Conservation (phyloP, 23 tunicate genomes). For the Diplosoma virens region DNA sequence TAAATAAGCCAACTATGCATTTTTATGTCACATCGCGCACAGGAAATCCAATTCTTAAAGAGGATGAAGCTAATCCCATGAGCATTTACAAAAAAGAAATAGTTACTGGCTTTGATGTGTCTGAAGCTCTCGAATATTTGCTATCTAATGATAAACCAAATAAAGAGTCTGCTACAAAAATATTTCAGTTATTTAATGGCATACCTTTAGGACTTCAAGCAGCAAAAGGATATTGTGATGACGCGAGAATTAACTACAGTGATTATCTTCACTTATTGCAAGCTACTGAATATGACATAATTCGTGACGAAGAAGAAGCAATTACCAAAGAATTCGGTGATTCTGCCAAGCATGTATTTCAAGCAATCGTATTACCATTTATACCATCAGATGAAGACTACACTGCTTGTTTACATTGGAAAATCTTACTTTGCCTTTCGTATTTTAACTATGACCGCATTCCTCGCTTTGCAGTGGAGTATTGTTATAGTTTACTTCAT, state of each 20-base stretch:
- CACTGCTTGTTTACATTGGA: no score
- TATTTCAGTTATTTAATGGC: slow-evolving; percentile 28
- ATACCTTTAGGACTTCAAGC: no score
- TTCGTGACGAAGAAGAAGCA: neutral
- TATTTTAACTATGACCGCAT: no score
- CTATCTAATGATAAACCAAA: no score
- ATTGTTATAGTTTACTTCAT: slow-evolving; percentile 15
- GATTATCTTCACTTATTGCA: slow-evolving; percentile 24
- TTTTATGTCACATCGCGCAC: slow-evolving; percentile 14
- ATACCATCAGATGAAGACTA: slow-evolving; percentile 1
- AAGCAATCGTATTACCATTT: no score
- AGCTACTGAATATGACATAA: neutral
- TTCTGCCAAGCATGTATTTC: no score
- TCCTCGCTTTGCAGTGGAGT: no score
- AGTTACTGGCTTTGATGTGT: slow-evolving; percentile 34
- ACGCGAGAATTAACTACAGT: neutral
- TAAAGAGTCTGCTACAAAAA: no score
- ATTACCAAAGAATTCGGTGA: no score
- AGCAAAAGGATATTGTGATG: slow-evolving; percentile 12
- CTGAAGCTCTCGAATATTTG: no score
- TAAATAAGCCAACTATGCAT: neutral
- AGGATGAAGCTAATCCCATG: neutral
- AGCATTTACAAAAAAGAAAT: neutral
- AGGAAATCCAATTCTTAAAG: neutral
- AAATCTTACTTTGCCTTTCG: no score